Conservation (phyloP, 2,888 invertebrate genomes). For the Nowickia ferox region DNA sequence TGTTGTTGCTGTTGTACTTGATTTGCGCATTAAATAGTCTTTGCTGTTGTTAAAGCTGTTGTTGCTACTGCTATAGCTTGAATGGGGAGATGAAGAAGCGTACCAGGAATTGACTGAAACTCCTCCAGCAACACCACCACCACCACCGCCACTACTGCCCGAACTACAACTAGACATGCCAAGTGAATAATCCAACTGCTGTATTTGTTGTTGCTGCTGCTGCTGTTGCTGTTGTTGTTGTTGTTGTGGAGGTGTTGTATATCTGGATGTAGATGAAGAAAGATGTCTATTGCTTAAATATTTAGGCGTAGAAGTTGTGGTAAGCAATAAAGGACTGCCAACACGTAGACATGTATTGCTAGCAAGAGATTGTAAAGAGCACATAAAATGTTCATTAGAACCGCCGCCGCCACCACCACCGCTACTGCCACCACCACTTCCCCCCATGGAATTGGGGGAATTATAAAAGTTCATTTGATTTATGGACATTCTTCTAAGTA, state of each 20-base stretch:
- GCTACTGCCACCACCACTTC: conserved; percentile 70
- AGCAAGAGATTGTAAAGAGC: conserved; percentile 82
- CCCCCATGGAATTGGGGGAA: conserved; percentile 66
- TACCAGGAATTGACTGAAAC: conserved; percentile 53
- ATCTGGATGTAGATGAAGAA: conserved; percentile 49
- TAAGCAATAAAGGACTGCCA: conserved; percentile 60
- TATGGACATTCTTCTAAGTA: conserved; percentile 77
- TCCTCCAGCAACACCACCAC: conserved; percentile 55
- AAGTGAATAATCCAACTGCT: conserved; percentile 55
- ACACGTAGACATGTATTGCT: conserved; percentile 80
- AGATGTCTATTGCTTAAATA: conserved; percentile 58
- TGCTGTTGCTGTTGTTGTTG: conserved; percentile 40
- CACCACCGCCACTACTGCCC: conserved; percentile 63
- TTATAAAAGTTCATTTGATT: conserved; percentile 75
- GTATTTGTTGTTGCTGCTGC: conserved; percentile 41
- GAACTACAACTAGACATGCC: conserved; percentile 71
- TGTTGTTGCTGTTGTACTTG: conserved; percentile 37
- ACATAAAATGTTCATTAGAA: conserved; percentile 77
- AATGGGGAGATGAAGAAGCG: conserved; percentile 22
- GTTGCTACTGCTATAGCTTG: conserved; percentile 23
- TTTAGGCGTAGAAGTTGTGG: conserved; percentile 63
- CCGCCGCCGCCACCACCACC: conserved; percentile 73
- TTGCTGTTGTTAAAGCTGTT: conserved; percentile 32
- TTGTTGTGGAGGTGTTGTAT: conserved; percentile 49
- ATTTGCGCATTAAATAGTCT: conserved; percentile 65